Conservation (phyloP, 2,888 invertebrate genomes). For the Marasmarcha lunaedactyla region DNA sequence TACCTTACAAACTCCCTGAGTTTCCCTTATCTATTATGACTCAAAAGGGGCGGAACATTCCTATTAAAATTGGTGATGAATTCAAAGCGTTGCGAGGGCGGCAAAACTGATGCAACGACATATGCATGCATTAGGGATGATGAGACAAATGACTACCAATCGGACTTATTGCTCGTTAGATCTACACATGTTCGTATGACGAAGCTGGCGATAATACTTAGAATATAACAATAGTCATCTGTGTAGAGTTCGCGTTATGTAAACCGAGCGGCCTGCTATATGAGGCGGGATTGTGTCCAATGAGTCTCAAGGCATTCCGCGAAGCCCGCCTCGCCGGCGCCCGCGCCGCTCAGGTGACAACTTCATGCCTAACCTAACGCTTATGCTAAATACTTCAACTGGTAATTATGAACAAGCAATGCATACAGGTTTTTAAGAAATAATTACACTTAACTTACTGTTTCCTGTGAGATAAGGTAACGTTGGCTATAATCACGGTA, state of each 20-base stretch:
- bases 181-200: not conserved
- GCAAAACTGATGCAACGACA: conserved; percentile 59
- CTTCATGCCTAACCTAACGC: conserved; percentile 7
- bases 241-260: no score
- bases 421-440: no score
- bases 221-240: no score
- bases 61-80: conserved; percentile 29
- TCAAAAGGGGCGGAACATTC: conserved; percentile 21
- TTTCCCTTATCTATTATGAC: not conserved
- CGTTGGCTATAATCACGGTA: no score
- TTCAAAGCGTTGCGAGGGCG: conserved; percentile 49
- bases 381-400: no score
- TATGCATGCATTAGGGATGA: conserved; percentile 66
- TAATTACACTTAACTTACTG: no score
- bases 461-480: no score
- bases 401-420: no score
- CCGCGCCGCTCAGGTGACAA: conserved; percentile 56
- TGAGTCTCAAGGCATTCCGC: conserved; percentile 22
- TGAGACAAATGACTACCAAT: conserved; percentile 52
- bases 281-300: no score
- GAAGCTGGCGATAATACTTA: no score
- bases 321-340: conserved; percentile 47
- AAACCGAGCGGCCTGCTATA: no score
- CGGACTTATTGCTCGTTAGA: not conserved
- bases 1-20: not conserved